Evolutionary conservation across 64 coral and sea anemone species (phyloP).

Genomic region (Pachyseris speciosa): DNA sequence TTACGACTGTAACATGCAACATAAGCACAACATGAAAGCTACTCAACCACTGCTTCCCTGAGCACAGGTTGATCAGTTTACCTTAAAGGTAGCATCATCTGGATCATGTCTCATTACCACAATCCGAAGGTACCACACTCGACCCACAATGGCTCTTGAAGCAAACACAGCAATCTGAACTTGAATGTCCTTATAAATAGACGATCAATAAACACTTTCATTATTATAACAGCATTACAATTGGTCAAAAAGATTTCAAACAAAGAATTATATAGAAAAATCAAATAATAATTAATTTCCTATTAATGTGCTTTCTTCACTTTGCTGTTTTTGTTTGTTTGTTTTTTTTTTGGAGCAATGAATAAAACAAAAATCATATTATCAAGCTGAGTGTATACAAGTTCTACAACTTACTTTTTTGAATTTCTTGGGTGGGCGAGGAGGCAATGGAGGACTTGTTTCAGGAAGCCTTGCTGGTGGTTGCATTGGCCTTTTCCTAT

Average conservation of each 20-base stretch:
- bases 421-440: not conserved
- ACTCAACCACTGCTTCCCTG: not conserved
- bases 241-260: not conserved
- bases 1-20: not conserved
- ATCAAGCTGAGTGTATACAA: not conserved
- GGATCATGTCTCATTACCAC: conserved; percentile 90
- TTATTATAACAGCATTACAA: not conserved
- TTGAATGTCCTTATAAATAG: not conserved
- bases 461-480: not conserved
- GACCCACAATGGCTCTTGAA: conserved; percentile 59
- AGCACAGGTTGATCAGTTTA: not conserved
- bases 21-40: no score
- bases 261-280: no score
- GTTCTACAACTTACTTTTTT: not conserved
- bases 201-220: no score
- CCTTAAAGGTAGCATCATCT: conserved; percentile 77
- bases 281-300: no score
- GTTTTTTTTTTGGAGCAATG: no score
- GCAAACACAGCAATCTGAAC: conserved; percentile 85
- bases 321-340: no score
- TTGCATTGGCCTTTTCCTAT: not conserved
- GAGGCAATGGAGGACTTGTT: not conserved
- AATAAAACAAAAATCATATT: no score
- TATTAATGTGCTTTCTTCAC: no score
- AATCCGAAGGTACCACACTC: conserved; percentile 83